Evolutionary conservation across 2,113 vertebrate species (phyloP).

Genomic region (pig (Sus scrofa)): DNA sequence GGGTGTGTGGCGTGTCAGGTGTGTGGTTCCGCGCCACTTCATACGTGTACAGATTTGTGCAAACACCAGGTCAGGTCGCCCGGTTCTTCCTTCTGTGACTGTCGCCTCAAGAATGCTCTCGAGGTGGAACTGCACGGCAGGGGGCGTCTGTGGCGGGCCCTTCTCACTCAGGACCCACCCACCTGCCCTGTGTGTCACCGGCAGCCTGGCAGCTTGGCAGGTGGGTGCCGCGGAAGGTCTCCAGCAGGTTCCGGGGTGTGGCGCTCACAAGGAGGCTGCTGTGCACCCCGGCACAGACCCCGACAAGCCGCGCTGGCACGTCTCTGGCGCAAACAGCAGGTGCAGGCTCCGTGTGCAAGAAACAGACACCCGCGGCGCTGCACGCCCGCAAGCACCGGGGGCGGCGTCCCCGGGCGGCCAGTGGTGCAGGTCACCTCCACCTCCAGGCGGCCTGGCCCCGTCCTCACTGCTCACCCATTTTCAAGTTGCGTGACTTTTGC

Average conservation of each 20-base stretch:
- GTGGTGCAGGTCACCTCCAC: fast-evolving
- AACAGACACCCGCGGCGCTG: not conserved
- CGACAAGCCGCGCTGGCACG: not conserved
- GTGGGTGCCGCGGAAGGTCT: fast-evolving
- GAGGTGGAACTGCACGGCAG: fast-evolving
- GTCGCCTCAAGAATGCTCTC: not conserved
- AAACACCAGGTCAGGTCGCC: not conserved
- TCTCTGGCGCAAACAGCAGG: not conserved
- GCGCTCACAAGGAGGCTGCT: not conserved
- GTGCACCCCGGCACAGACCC: fast-evolving
- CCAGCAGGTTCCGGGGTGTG: not conserved
- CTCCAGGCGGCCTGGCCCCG: not conserved
- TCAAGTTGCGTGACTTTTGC: too few species aligned
- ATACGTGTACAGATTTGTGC: fast-evolving
- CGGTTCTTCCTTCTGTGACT: fast-evolving
- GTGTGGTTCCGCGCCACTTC: fast-evolving
- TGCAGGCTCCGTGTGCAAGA: fast-evolving
- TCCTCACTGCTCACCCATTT: fast-evolving
- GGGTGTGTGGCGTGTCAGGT: fast-evolving
- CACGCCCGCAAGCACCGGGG: fast-evolving
- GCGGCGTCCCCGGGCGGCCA: too few species aligned
- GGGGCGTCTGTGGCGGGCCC: fast-evolving
- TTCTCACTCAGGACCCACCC: not conserved
- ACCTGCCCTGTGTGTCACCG: not conserved
- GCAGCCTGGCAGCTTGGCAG: not conserved